Percentiles rank a stretch among this genome's conserved stretches.
These are phyloP conservation scores for Hemibagrus guttatus DNA, from an alignment of 2,797 vertebrate genomes.

Conservation along the genomic window DNA sequence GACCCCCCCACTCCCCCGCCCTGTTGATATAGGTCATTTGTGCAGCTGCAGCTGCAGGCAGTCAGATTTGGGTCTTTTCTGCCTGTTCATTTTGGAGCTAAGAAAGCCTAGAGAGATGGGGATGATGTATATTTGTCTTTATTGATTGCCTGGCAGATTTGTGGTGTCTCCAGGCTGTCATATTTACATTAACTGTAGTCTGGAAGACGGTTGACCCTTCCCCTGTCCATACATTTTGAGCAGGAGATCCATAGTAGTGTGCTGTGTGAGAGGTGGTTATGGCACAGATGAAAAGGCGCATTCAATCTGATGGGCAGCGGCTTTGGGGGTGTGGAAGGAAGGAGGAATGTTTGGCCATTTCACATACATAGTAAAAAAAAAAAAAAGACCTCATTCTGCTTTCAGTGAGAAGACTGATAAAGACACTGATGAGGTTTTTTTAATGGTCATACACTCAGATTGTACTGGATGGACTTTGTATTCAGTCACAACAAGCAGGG, in stretches of 20 bases:
- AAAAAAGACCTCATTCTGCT: conserved; percentile 47
- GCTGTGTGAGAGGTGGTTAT: conserved; percentile 59
- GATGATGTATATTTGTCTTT: conserved; percentile 9
- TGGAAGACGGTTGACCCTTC: conserved; percentile 63
- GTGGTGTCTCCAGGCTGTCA: conserved; percentile 32
- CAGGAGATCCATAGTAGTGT: conserved; percentile 56
- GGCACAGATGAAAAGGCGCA: conserved; percentile 56
- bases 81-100: conserved; percentile 42
- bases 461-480: not conserved
- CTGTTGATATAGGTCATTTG: conserved; percentile 78
- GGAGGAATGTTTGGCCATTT: conserved; percentile 51
- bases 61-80: conserved; percentile 72
- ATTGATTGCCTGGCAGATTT: conserved; percentile 13
- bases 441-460: not conserved
- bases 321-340: conserved; percentile 36
- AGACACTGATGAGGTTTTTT: not conserved
- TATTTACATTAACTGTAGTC: conserved; percentile 55
- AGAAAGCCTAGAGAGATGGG: conserved; percentile 21
- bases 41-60: conserved; percentile 72
- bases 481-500: not conserved
- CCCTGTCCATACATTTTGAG: conserved; percentile 65
- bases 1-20: conserved; percentile 45
- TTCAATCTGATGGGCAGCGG: conserved; percentile 52
- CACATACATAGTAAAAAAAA: conserved; percentile 56
- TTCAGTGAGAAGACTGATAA: conserved; percentile 14